These are phyloP conservation scores for Habroteleia sp. DNA, from an alignment of 2,888 invertebrate species.

Conservation along the genomic window DNA sequence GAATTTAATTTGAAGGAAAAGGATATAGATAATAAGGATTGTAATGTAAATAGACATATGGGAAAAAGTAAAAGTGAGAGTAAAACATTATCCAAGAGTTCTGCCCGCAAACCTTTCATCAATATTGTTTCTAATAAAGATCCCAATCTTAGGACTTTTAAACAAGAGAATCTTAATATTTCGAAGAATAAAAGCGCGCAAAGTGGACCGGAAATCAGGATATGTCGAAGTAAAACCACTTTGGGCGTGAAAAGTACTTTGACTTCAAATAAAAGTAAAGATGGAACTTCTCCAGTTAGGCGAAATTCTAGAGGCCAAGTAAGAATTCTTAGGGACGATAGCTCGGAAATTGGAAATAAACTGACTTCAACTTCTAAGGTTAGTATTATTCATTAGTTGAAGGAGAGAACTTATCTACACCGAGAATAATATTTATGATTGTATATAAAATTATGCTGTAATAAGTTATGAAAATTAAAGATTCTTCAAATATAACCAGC, in stretches of 20 bases:
- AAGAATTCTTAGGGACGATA: conserved; percentile 2
- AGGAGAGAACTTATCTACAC: too few species aligned
- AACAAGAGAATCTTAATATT: conserved; percentile 81
- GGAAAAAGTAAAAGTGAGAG: conserved; percentile 47
- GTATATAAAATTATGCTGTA: too few species aligned
- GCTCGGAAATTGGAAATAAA: conserved; percentile 3
- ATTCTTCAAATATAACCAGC: too few species aligned
- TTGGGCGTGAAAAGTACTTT: conserved; percentile 70
- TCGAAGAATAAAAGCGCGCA: conserved; percentile 74
- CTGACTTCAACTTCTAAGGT: conserved; percentile 11
- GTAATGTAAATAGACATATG: conserved; percentile 33
- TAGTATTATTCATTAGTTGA: too few species aligned
- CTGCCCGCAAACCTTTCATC: conserved; percentile 36
- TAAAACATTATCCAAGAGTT: conserved; percentile 58
- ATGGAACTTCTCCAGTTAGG: conserved; percentile 73
- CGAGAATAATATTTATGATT: too few species aligned
- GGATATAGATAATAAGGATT: conserved; percentile 27
- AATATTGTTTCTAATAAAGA: conserved; percentile 51
- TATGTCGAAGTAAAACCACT: conserved; percentile 77
- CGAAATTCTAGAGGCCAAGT: conserved; percentile 67
- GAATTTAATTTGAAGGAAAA: conserved; percentile 68
- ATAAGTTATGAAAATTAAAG: too few species aligned
- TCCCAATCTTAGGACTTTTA: conserved; percentile 61
- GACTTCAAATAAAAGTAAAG: conserved; percentile 68
- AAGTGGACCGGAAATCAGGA: conserved; percentile 67